phyloP scores from a whole-genome alignment of 2,113 vertebrate genomes.

The Trematomus loennbergii region DNA sequence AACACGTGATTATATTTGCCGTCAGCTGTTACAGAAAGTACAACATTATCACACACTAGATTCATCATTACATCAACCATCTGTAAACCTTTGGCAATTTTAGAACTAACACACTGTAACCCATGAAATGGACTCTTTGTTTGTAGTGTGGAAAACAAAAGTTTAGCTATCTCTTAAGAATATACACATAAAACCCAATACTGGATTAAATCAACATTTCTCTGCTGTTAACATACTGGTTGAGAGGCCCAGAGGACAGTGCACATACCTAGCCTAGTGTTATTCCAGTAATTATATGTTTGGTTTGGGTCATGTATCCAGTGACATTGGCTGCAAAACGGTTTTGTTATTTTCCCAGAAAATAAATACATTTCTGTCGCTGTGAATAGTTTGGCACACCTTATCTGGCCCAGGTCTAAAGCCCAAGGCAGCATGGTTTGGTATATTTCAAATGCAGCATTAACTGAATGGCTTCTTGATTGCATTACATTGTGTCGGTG shows the following conservation, averaged over 20 bases:
- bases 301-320: not conserved
- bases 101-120: not conserved
- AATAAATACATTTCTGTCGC: not conserved
- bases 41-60: not conserved
- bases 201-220: not conserved
- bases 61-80: slow-evolving; percentile 11
- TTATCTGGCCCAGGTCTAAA: not conserved
- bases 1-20: slow-evolving; percentile 8
- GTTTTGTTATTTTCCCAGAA: not conserved
- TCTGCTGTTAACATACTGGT: not conserved
- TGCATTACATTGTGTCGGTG: not conserved
- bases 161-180: not conserved
- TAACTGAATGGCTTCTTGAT: not conserved
- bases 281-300: not conserved
- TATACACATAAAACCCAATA: not conserved
- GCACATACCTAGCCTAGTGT: not conserved
- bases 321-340: not conserved
- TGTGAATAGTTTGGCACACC: not conserved
- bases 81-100: not conserved
- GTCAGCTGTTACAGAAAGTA: slow-evolving; percentile 4
- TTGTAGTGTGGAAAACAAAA: not conserved
- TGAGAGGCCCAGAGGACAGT: not conserved
- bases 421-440: not conserved
- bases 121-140: not conserved
- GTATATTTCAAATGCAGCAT: not conserved